phyloP scores from a whole-genome alignment of 2,888 invertebrate genomes.

The Tipula vernalis region DNA sequence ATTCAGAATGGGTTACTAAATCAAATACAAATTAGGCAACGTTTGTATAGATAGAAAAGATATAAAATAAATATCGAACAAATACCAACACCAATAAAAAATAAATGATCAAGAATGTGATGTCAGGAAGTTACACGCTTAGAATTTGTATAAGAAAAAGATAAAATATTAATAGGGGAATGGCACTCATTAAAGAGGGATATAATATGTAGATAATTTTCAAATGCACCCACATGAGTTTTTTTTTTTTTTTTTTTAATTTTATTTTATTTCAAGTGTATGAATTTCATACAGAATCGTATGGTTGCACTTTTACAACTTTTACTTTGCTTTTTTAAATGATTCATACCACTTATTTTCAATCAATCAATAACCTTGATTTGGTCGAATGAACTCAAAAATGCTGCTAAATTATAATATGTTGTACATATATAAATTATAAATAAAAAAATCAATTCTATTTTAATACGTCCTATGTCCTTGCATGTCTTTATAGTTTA shows the following conservation, averaged over 20 bases:
- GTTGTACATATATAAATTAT: not conserved
- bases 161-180: not conserved
- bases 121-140: not conserved
- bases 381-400: not conserved
- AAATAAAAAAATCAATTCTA: not conserved
- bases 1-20: not conserved
- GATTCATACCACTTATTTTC: not conserved
- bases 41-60: not conserved
- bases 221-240: not conserved
- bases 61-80: not conserved
- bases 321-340: not conserved
- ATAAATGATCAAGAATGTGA: not conserved
- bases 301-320: not conserved
- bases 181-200: not conserved
- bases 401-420: not conserved
- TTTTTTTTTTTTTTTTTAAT: not conserved
- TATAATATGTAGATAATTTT: not conserved
- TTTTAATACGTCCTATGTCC: not conserved
- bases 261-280: not conserved
- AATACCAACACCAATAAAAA: not conserved
- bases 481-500: not conserved
- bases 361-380: not conserved
- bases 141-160: not conserved
- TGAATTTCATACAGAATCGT: not conserved
- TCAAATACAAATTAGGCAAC: not conserved